Percentiles rank a stretch among this genome's conserved stretches.
Evolutionary conservation across 2,888 invertebrate genomes (phyloP).

Genomic region (Pherbina coryleti): DNA sequence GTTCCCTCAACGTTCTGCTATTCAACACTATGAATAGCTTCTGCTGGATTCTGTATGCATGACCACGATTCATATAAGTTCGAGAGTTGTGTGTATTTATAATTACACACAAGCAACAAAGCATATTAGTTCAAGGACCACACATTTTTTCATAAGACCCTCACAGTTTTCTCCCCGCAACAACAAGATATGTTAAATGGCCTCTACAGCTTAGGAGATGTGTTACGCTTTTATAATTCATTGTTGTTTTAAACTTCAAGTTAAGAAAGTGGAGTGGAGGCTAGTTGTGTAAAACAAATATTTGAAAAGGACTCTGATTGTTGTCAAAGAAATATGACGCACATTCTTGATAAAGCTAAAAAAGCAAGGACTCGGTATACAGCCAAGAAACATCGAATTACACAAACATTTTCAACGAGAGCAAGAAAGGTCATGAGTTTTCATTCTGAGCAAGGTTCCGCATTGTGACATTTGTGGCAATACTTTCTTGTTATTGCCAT

Average conservation of each 20-base stretch:
- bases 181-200: neutral
- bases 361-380: neutral
- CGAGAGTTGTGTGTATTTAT: neutral
- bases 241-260: neutral
- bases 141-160: neutral
- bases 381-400: neutral
- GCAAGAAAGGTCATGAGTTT: neutral
- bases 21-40: neutral
- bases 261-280: neutral
- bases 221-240: neutral
- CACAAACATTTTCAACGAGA: neutral
- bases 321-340: neutral
- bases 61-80: neutral
- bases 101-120: neutral
- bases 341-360: neutral
- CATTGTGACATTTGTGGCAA: neutral
- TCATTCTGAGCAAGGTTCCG: neutral
- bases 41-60: too few species aligned
- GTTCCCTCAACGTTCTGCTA: neutral
- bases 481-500: neutral
- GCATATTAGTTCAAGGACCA: slow-evolving; percentile 7
- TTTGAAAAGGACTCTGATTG: neutral
- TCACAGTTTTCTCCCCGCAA: neutral
- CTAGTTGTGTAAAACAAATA: neutral
- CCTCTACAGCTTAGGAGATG: neutral